Conservation (phyloP, 1,140 invertebrate genomes). For the Trichomalopsis sarcophagae region DNA sequence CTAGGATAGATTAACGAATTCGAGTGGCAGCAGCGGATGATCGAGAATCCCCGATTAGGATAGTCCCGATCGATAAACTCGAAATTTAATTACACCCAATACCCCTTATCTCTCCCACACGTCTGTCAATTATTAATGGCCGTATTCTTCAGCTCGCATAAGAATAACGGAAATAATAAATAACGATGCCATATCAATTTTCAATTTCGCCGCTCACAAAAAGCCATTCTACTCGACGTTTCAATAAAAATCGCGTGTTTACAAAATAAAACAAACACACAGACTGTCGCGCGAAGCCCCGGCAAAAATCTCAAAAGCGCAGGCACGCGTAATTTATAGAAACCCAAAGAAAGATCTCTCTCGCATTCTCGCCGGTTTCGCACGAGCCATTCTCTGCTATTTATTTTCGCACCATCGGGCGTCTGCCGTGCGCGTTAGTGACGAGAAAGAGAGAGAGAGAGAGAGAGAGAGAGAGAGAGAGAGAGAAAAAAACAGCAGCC, state of each 20-base stretch:
- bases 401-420: constrained; percentile 36
- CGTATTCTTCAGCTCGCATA: too few species aligned
- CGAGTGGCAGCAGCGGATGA: too few species aligned
- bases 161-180: not conserved
- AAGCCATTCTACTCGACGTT: too few species aligned
- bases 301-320: not conserved
- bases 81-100: not conserved
- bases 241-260: too few species aligned
- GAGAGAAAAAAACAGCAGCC: not conserved
- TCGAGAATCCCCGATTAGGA: not conserved
- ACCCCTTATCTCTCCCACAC: too few species aligned
- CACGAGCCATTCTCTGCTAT: constrained; percentile 9
- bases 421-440: not conserved
- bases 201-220: not conserved
- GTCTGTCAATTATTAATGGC: too few species aligned
- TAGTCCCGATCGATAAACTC: not conserved
- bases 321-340: constrained; percentile 1
- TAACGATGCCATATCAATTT: not conserved
- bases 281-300: too few species aligned
- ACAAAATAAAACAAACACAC: too few species aligned
- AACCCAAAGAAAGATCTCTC: constrained; percentile 6
- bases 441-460: not conserved
- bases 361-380: constrained; percentile 5
- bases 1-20: too few species aligned
- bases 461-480: too few species aligned